These are phyloP conservation scores for Macrosiphum euphorbiae DNA, from an alignment of 2,888 invertebrate species.

Conservation along the genomic window DNA sequence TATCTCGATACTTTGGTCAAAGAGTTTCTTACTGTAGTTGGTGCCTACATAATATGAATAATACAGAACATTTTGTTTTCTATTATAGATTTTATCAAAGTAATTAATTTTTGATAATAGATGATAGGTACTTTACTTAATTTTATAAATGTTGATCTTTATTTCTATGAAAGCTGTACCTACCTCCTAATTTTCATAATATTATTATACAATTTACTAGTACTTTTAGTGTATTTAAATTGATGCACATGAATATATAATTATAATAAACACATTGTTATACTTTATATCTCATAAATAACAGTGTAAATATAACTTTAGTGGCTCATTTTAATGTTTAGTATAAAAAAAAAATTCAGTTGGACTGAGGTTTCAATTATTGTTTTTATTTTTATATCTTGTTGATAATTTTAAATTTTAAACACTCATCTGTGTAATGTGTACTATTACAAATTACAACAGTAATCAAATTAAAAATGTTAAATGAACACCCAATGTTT, in stretches of 20 bases:
- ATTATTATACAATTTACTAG: background rate
- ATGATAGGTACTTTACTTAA: background rate
- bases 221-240: background rate
- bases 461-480: background rate
- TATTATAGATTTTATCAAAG: background rate
- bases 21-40: conserved; percentile 15
- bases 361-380: background rate
- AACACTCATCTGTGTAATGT: background rate
- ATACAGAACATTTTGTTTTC: background rate
- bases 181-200: background rate
- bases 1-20: conserved; percentile 50
- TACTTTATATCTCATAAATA: background rate
- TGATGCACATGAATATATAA: background rate
- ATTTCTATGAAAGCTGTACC: background rate
- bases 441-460: background rate
- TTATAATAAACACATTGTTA: background rate
- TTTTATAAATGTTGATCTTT: background rate
- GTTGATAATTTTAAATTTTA: background rate
- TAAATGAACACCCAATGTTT: background rate
- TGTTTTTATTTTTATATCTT: background rate
- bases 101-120: background rate
- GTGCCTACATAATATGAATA: background rate
- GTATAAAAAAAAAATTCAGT: background rate
- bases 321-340: background rate
- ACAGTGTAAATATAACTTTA: background rate